phyloP scores from a whole-genome alignment of 2,113 vertebrate genomes.

The Epinephelus lanceolatus region DNA sequence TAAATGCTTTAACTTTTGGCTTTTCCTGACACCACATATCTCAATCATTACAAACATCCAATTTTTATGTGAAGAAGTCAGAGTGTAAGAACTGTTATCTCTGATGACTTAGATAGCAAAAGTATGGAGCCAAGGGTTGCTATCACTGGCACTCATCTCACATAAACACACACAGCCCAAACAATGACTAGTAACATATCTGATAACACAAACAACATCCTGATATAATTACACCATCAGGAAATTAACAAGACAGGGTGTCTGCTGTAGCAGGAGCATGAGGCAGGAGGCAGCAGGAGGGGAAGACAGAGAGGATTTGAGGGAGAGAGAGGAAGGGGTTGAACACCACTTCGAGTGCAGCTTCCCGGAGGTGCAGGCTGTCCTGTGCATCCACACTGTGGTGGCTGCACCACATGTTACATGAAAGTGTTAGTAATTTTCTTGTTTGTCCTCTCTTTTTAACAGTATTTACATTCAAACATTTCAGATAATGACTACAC shows the following conservation, averaged over 20 bases:
- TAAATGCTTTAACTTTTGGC: neutral
- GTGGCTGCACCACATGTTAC: too few relatives aligned
- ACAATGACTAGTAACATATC: slow-evolving; percentile 76
- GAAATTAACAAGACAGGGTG: slow-evolving; percentile 78
- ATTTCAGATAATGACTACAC: too few relatives aligned
- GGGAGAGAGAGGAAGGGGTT: slow-evolving; percentile 38
- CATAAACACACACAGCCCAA: slow-evolving; percentile 78
- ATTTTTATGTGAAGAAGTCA: slow-evolving; percentile 39
- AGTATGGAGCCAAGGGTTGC: slow-evolving; percentile 54
- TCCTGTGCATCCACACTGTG: slow-evolving; percentile 44
- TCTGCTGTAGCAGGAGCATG: slow-evolving; percentile 66
- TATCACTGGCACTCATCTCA: slow-evolving; percentile 76
- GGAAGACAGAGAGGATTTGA: slow-evolving; percentile 35
- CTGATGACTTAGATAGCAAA: slow-evolving; percentile 68
- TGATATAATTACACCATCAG: slow-evolving; percentile 81
- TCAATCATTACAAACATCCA: slow-evolving; percentile 18
- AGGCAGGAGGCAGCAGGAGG: too few relatives aligned
- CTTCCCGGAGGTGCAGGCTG: slow-evolving; percentile 52
- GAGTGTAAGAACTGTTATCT: slow-evolving; percentile 59
- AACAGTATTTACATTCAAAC: too few relatives aligned
- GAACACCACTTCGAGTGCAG: slow-evolving; percentile 34
- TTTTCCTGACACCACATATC: slow-evolving; percentile 15
- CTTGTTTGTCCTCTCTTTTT: too few relatives aligned
- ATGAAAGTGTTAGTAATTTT: too few relatives aligned
- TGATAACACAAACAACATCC: slow-evolving; percentile 78